These are phyloP conservation scores for Trichogramma evanescens DNA, from an alignment of 2,888 invertebrate genomes.

Conservation along the genomic window DNA sequence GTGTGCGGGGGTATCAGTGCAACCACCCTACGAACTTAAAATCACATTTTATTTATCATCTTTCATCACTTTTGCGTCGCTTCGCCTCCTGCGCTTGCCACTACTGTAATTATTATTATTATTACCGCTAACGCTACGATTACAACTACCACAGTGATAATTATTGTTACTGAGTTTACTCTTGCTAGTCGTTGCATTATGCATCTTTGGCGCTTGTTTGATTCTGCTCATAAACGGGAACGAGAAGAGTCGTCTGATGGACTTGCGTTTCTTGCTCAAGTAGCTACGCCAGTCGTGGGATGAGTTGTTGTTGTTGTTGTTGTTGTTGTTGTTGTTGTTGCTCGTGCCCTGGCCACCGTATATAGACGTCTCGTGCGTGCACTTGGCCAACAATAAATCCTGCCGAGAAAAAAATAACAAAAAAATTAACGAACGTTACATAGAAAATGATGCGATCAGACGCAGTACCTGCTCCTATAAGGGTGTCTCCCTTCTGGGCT, in stretches of 20 bases:
- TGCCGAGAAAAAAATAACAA: conserved; percentile 13
- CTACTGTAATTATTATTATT: too few relatives aligned
- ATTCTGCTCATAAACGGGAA: conserved; percentile 44
- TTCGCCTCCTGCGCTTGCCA: conserved; percentile 9
- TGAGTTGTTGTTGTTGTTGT: background rate
- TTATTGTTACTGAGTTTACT: background rate
- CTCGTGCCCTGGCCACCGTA: too few relatives aligned
- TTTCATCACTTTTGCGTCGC: background rate
- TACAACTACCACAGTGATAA: too few relatives aligned
- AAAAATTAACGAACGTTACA: background rate
- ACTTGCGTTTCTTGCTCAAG: conserved; percentile 42
- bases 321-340: too few relatives aligned
- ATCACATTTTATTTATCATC: conserved; percentile 21
- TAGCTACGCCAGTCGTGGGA: conserved; percentile 34
- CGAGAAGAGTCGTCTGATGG: conserved; percentile 43
- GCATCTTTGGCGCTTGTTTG: conserved; percentile 45
- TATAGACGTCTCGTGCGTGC: conserved; percentile 26
- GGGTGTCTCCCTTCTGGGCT: conserved; percentile 70
- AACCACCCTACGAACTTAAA: conserved; percentile 6
- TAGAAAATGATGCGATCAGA: background rate
- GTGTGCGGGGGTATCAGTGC: too few relatives aligned
- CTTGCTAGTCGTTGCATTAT: conserved; percentile 22
- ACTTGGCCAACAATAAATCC: conserved; percentile 28
- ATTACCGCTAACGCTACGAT: too few relatives aligned
- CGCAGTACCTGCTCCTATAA: conserved; percentile 46